Evolutionary conservation across 2,797 vertebrate genomes (phyloP), one percentile per base, ranked within the genome.

Genomic region (Scolopax rusticola): DNA sequence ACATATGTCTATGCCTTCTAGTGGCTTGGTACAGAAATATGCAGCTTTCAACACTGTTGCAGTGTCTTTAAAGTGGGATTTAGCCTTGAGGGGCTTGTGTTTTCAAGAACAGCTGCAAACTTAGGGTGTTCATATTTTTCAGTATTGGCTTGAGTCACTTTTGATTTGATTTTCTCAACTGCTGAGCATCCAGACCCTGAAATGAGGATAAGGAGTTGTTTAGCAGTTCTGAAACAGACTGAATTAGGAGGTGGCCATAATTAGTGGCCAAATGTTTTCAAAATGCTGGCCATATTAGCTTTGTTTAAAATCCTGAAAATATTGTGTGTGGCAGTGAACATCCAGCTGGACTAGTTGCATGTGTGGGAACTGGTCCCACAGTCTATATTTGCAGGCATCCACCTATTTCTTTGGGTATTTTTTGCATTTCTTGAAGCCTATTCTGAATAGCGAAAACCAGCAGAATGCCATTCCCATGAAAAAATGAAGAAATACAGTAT

Each of bases 401-500:
- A 8, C 50, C 30, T 81, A 15, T 78, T 93, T 84, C 47, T 93
- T 84, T 77, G 90, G 25, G 16, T 84, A 43, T 81, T 67, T 86
- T 89, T 94, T 86, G 36, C 67, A 59, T 91, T 93, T 93, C 87
- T 91, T 86, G 77, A 93, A 94, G 40, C 69, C 70, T 84, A 23
- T 90, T 93, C 63, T 82, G 77, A 92, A 96, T 56, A 94, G 70
- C 71, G 60, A 95, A 96, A 96, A 90, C 94, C 93, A 95, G 91
- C 93, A 93, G 74, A 94, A 89, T 1, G 16, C 32, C 63, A 54
- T 82, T 94, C 54, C 63, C 45, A 57, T 45, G 59, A 84, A 90
- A 90, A 73, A 14, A 47, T 21, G 30, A 93, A 87, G 59, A 93
- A 95, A 73, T 30, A 81, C 32, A 51, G 15, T 84, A 76, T 92